Evolutionary conservation across 2,888 invertebrate genomes (phyloP), one percentile per base, ranked within the genome.

Genomic region (Cerceris ruficornis): DNA sequence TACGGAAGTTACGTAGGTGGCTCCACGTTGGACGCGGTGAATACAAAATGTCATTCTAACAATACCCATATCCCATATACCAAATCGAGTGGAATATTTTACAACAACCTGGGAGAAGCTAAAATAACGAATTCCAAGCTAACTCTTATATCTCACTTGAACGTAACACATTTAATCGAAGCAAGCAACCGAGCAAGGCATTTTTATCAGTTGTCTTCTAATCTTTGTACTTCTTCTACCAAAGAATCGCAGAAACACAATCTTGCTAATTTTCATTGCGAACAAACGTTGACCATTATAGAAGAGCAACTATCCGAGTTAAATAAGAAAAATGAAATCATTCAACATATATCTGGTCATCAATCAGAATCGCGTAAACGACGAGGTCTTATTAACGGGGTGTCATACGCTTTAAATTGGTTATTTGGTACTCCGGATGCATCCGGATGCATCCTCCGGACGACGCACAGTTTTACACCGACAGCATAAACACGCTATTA

Each of bases 341-440:
- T 72, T 0, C 13, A 72, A 7, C 28, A 49, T 15, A 55, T 66
- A 39, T 17, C 46, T 0, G 49, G 60, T 13, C 8, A 2, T 8
- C 9, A 41, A 14, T 6, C 6, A 14, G 8, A 9, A 13, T 41
- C 14, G 1, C 39, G 67, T 0, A 67, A 67, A 50, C 39, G 49
- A 6, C 50, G 67, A 2, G 55, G 72, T 0, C 41, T 67, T 39
- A 14, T 72, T 17, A 67, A 72, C 11, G 61, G 67, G 0, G 57
- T 41, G 7, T 61, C 61, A 0, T 57, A 67, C n/a, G 15, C 59
- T 11, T n/a, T 67, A 6, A 66, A 67, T 6, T 62, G 60, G 55
- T 15, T 72, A 1, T 46, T 72, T 4, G 72, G 61, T 13, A 72
- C 61, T 11, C 50, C 72, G 6, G 61, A 72, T 9, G 55, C 65